phyloP scores from a whole-genome alignment of 2,888 invertebrate species.

The Selenia dentaria region DNA sequence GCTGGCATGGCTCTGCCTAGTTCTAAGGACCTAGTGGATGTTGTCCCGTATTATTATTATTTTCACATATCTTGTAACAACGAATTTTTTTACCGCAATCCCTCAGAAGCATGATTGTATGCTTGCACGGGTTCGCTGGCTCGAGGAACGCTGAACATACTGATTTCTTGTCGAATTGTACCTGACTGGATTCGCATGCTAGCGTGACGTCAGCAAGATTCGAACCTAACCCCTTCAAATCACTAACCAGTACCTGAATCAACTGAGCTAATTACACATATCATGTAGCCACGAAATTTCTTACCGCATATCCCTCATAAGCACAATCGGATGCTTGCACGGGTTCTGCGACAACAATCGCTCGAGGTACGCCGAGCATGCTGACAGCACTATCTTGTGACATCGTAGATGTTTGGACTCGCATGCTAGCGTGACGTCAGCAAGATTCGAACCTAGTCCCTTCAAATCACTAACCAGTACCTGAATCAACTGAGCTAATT shows the following conservation, averaged over 20 bases:
- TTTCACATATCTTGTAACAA: too few relatives aligned
- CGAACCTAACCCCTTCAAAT: too few relatives aligned
- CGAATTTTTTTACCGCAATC: slow-evolving; percentile 91
- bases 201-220: slow-evolving; percentile 95
- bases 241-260: too few relatives aligned
- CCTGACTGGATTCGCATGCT: slow-evolving; percentile 93
- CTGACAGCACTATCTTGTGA: slow-evolving; percentile 94
- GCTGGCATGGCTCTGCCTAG: too few relatives aligned
- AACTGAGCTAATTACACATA: too few relatives aligned
- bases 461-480: too few relatives aligned
- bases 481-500: too few relatives aligned
- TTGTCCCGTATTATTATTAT: too few relatives aligned
- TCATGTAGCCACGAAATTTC: too few relatives aligned
- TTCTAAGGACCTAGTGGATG: too few relatives aligned
- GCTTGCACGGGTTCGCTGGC: slow-evolving; percentile 93
- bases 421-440: slow-evolving; percentile 95
- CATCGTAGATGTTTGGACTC: slow-evolving; percentile 94
- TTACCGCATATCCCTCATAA: slow-evolving; percentile 92
- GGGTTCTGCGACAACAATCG: slow-evolving; percentile 94
- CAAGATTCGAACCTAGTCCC: too few relatives aligned
- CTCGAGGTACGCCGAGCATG: slow-evolving; percentile 94
- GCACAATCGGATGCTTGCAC: slow-evolving; percentile 93
- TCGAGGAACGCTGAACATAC: slow-evolving; percentile 95
- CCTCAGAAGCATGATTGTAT: slow-evolving; percentile 93
- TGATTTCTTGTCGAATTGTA: slow-evolving; percentile 94